A percentile compares a stretch with the other conserved stretches of the same genome.
phyloP scores from a whole-genome alignment of 37 sponge, comb jelly and placozoan genomes.

The Axinella damicornis region DNA sequence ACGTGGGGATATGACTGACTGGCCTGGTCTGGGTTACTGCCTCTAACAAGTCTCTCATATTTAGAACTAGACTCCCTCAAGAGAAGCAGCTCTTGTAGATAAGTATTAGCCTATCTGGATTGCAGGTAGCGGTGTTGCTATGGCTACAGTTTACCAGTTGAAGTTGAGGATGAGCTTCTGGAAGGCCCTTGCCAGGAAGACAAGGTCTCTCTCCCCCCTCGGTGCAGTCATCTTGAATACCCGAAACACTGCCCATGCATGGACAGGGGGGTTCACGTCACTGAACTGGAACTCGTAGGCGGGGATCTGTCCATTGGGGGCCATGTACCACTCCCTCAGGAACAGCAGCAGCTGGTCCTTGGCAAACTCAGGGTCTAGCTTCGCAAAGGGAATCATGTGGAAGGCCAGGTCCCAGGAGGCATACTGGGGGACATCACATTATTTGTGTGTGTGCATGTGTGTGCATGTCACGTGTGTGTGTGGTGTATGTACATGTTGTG shows the following conservation, averaged over 20 bases:
- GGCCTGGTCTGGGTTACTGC: no score
- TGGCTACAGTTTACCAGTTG: slow-evolving; percentile 96
- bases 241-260: slow-evolving; percentile 95
- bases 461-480: no score
- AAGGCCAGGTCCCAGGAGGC: slow-evolving; percentile 98
- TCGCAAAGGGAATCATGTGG: slow-evolving; percentile 97
- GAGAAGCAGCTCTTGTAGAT: no score
- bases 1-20: no score
- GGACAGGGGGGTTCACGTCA: slow-evolving; percentile 98
- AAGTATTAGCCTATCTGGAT: no score
- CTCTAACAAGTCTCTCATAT: no score
- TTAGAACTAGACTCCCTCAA: no score
- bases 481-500: no score
- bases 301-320: slow-evolving; percentile 97
- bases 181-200: slow-evolving; percentile 86
- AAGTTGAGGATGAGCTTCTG: slow-evolving; percentile 97
- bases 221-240: slow-evolving; percentile 95
- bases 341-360: slow-evolving; percentile 93
- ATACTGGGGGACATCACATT: no score
- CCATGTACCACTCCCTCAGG: slow-evolving; percentile 98
- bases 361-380: slow-evolving; percentile 93
- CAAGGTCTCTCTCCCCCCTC: slow-evolving; percentile 76
- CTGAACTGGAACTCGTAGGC: slow-evolving; percentile 96
- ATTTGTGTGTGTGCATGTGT: no score
- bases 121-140: no score